Evolutionary conservation across 2,113 vertebrate genomes (phyloP), one percentile per base, ranked within the genome.

Genomic region (Nettapus auritus): DNA sequence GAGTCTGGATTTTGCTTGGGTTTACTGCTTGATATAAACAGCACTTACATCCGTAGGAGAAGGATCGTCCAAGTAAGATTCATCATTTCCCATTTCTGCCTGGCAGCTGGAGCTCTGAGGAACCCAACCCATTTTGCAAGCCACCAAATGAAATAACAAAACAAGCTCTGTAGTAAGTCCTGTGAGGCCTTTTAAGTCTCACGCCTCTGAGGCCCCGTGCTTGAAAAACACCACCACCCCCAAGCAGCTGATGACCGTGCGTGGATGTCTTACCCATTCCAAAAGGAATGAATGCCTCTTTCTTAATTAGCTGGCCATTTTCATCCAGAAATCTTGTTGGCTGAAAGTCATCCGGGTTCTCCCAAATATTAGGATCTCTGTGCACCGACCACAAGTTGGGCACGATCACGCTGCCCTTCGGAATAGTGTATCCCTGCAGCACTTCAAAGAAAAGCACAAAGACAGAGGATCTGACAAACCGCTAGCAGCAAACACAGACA

Each of bases 331-430:
- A 99, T 87, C 99, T 98, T 70, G 93, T 80, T 5, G 99, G 99
- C 5, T 96, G 97, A 94, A 99, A 99, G 66, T 97, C 97, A 90
- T 99, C 98, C 23, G 99, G 98, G 62, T 99, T 98, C 26, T 99
- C 98, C 99, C 99, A 99, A 50, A 99, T 94, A 22, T 97, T 96
- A 33, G 99, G 98, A 96, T 99, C 99, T 97, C 99, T 98, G 82
- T 99, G 99, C 59, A 99, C 98, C 4, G 99, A 98, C 99, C 99
- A 99, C 82, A 99, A 90, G 96, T 99, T 99, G 91, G 98, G 98
- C 46, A 99, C 42, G 15, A 99, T 97, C 60, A 99, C 86, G 0
- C 99, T 99, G 69, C 98, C 99, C 86, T 99, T 99, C 17, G 99
- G 99, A 97, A 99, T 99, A n/a, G 97, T 98, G 69, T 98, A 99